Evolutionary conservation across 2,113 vertebrate species (phyloP), one percentile per base, ranked within the genome.

Genomic region (Mus pahari): DNA sequence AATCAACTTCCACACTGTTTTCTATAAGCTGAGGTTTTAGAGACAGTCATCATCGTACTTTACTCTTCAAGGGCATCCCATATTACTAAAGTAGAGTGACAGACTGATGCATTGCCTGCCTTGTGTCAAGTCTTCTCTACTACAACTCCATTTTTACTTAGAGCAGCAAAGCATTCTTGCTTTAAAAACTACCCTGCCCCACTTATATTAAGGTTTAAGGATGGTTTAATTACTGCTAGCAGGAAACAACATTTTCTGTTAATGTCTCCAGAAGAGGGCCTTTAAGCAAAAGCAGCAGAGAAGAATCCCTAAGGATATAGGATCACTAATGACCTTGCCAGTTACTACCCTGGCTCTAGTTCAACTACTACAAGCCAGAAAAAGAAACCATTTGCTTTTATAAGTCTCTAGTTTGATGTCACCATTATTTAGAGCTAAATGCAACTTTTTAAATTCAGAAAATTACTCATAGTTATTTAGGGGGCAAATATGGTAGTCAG

Each of bases 141-240:
- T 77, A 53, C 31, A 71, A 87, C 6, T 14, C 50, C 88, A 33
- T n/a, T 17, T 95, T 96, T 90, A 91, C 74, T 71, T 66, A 92
- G 1, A 58, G 26, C 36, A 64, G 20, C 42, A 64, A 88, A 33
- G 33, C 95, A 93, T 64, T 0, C 0, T 84, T 87, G 36, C n/a
- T n/a, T 89, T 97, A 58, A 70, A 89, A 95, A 58, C 53, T 93
- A 1, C 9, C 33, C 64, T 89, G 68, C 73, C 13, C 79, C 42
- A 6, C 33, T 7, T 90, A 45, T 20, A 31, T 86, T 53, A 89
- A 5, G 36, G 26, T 86, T 84, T 5, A 82, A 39, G 60, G 7
- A 7, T n/a, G 22, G 50, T 36, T 48, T 12, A 74, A 68, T 73
- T 92, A 6, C 86, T 17, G 26, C 10, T 42, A 79, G n/a, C 53